Percentiles rank a stretch among this genome's conserved stretches.
These are phyloP conservation scores for Otocyon megalotis DNA, from an alignment of 2,113 vertebrate genomes.

Conservation along the genomic window DNA sequence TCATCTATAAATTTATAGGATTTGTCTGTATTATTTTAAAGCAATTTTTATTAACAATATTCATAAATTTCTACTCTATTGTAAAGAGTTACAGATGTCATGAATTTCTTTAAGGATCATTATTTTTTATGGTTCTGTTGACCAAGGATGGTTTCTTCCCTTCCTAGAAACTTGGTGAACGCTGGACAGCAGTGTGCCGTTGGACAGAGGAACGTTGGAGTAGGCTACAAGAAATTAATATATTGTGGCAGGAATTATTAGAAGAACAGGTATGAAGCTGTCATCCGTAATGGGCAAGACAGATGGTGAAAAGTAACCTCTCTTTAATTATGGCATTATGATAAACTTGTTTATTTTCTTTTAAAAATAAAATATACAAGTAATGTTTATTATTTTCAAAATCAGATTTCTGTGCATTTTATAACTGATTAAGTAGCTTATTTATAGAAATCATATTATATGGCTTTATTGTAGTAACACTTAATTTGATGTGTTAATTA, in stretches of 20 bases:
- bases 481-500: neutral
- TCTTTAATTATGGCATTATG: neutral
- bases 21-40: conserved; percentile 10
- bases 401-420: neutral
- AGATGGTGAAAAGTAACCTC: neutral
- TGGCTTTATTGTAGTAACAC: neutral
- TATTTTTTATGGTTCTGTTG: neutral
- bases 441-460: neutral
- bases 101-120: neutral
- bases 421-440: neutral
- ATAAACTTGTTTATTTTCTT: neutral
- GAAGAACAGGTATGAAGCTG: conserved; percentile 93
- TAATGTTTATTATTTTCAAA: conserved; percentile 27
- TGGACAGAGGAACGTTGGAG: conserved; percentile 97
- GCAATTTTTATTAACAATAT: neutral
- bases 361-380: neutral
- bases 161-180: conserved; percentile 93
- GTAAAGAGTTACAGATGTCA: neutral
- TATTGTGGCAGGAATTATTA: conserved; percentile 94
- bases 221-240: conserved; percentile 93
- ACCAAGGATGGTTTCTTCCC: neutral
- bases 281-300: neutral
- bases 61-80: neutral
- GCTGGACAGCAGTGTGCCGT: conserved; percentile 98
- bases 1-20: neutral